Base-by-base conservation (phyloP, 2,113 vertebrate species). In the Patagioenas fasciata region DNA sequence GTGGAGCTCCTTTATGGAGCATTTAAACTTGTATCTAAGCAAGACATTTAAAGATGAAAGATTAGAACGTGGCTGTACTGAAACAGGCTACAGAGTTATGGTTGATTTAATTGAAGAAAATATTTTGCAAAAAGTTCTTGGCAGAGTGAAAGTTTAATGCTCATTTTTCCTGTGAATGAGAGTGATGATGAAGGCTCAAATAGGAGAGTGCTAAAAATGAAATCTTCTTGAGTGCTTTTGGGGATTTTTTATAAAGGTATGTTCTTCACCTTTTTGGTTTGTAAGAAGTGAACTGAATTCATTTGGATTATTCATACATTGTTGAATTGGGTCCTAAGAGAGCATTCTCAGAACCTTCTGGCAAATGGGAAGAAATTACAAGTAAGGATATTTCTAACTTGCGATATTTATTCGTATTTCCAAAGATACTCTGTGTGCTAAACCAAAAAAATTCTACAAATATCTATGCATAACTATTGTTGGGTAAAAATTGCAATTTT, bases 401-500 rank as follows among this genome's bases (percentile, higher is more conserved):
- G 58, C 29, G 29, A 95, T 95, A 51, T 54, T 92, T 88, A 56
- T 64, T 87, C 8, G 4, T 95, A 71, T 90, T 91, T 95, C 85
- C 80, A 74, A 74, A 85, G 61, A 74, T 92, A 66, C 28, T 44
- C 58, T 79, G 48, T 61, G 77, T 38, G 34, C 14, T 89, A 92
- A 91, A 25, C 12, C 82, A 73, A 83, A 94, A 91, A 80, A 74
- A 88, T 91, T 61, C n/a, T 79, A 67, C n/a, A 31, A 65, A 71
- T 89, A 86, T 75, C 82, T 95, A 48, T 85, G 28, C 25, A 10
- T 93, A 79, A 31, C 14, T 80, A 31, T 88, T 93, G 36, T 56
- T 86, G 40, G 32, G 40, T 91, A 78, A 86, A 87, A 93, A 84
- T 95, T 96, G 82, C 36, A 74, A 10, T 72, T 95, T 96, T 85